Evolutionary conservation across 35 echinoderm and acorn worm genomes (phyloP), one percentile per base, ranked within the genome.

Genomic region (Chiridota heheva): DNA sequence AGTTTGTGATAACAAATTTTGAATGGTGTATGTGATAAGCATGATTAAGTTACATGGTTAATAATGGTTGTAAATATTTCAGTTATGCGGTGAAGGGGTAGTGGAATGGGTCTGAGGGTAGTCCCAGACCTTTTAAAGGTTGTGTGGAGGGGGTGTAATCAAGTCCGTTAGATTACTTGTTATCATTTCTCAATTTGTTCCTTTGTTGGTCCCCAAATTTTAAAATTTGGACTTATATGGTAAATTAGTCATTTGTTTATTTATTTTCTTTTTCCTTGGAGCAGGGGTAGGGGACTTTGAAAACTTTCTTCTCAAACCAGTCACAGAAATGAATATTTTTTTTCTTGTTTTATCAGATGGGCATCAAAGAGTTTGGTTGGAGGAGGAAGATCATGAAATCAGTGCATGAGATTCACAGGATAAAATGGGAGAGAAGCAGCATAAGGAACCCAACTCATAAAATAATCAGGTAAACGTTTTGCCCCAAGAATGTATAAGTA

Each of bases 351-450:
- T 20, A 47, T 36, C 42, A 96, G 92, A 81, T 96, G 77, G 92
- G 92, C 37, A 64, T 96, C 25, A 59, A 68, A 43, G 66, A 90
- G 60, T 75, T 90, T 80, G 92, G 92, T 28, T 64, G 43, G 24
- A 55, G 92, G 1, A 78, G 69, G 26, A 96, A 86, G 73, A 96
- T 96, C 42, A 48, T 96, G 37, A 45, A 89, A 36, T 84, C 92
- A 4, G 60, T 96, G 35, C 92, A 96, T 68, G 86, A 89, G 43
- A 85, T 96, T 25, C 92, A 96, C 67, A 96, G 86, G 67, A 79
- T 84, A 33, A 89, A 86, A 56, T 96, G 92, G 92, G 92, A 96
- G 76, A 88, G 72, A 74, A 70, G 81, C 1, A 96, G 92, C 34
- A 44, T 96, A 8, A 85, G 81, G 48, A 85, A 77, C 7, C 82